These are phyloP conservation scores for Hedychridium roseum DNA, from an alignment of 2,888 invertebrate species.

Conservation along the genomic window DNA sequence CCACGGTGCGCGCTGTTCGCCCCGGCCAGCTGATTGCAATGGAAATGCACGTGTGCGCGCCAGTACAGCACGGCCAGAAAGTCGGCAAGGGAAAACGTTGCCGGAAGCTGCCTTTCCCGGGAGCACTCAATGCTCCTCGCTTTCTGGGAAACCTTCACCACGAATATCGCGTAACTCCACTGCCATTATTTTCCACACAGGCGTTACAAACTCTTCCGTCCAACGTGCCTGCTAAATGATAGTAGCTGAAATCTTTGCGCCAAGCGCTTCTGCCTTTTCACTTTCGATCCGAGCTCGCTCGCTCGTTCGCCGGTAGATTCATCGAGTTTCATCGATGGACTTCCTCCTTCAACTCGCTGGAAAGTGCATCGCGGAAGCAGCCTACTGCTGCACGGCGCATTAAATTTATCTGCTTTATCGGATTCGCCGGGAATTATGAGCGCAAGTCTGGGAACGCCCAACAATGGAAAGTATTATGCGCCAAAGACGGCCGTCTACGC, in stretches of 20 bases:
- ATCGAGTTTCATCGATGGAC: too few relatives aligned
- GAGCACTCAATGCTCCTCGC: neutral
- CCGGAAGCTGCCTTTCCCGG: neutral
- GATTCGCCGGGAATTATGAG: slow-evolving; percentile 25
- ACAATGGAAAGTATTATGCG: slow-evolving; percentile 22
- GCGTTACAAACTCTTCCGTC: too few relatives aligned
- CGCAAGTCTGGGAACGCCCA: slow-evolving; percentile 20
- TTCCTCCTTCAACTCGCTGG: slow-evolving; percentile 1
- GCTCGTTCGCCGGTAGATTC: too few relatives aligned
- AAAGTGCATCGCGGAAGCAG: slow-evolving; percentile 38
- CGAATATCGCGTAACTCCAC: too few relatives aligned
- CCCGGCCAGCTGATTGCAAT: slow-evolving; percentile 7
- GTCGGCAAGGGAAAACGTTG: neutral
- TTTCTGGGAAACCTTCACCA: neutral
- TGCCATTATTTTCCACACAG: too few relatives aligned
- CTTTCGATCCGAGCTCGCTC: too few relatives aligned
- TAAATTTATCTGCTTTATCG: slow-evolving; percentile 31
- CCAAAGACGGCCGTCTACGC: too few relatives aligned
- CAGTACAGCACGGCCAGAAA: neutral
- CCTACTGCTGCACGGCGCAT: slow-evolving; percentile 4
- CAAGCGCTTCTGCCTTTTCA: too few relatives aligned
- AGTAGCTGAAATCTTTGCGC: too few relatives aligned
- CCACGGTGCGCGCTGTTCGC: slow-evolving; percentile 18
- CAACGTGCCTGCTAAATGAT: too few relatives aligned
- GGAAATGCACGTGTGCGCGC: neutral